Base-by-base conservation (phyloP, 2,888 invertebrate species). In the Heliconius hortense region DNA sequence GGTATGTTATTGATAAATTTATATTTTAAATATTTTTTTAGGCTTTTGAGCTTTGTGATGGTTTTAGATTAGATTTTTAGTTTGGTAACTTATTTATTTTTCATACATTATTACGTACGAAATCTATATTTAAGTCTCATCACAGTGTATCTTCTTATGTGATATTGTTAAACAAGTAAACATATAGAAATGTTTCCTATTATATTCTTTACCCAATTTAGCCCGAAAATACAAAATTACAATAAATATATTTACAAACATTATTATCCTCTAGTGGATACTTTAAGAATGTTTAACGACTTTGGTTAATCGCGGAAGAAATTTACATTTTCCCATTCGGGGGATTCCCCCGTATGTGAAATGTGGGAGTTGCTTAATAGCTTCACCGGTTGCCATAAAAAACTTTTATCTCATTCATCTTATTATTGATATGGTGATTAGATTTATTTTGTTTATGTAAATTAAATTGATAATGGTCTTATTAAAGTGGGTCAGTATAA, bases 401-500 rank as follows among this genome's bases (percentile, higher is more conserved):
- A 31, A 31, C 11, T 13, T 69, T 53, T 69, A 31, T 56, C 13
- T n/a, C 13, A 69, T n/a, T 68, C n/a, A n/a, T 68, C 21, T 18
- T 31, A 8, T 26, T 24, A 28, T 13, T 56, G 31, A 69, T n/a
- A 69, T 4, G 28, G 28, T 10, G 4, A 53, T 31, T 53, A 31
- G 13, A 53, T 56, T 56, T 28, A 31, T 53, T 28, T 68, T 53
- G 4, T 11, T 48, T 11, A 64, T 35, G 35, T 35, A n/a, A 35
- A 64, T 35, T 39, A 66, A 28, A n/a, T 35, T 11, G 15, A 15
- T 39, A 39, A 39, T 24, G n/a, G 39, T 66, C 13, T 13, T 39
- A 39, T 11, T 66, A 66, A 66, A 66, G 64, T 64, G 7, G n/a
- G 64, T 64, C 64, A 35, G n/a, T 66, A n/a, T 39, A 35, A 2